A percentile compares a stretch with the other conserved stretches of the same genome.
Conservation (phyloP, 2,113 vertebrate genomes). For the Leucosticte australis region DNA sequence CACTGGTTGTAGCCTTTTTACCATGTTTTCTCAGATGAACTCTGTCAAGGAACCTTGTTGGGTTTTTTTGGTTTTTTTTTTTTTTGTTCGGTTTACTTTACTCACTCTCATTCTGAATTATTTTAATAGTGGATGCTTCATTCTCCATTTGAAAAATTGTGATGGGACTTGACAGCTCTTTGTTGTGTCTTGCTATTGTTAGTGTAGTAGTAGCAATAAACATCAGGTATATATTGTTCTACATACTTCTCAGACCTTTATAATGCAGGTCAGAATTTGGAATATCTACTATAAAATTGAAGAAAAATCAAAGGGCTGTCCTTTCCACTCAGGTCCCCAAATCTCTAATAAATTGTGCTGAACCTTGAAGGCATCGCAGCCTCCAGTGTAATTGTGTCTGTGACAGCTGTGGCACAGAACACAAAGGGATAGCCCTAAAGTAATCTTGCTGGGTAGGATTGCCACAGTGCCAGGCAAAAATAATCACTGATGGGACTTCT, state of each 20-base stretch:
- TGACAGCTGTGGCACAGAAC: neutral
- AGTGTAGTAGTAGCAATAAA: neutral
- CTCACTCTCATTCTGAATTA: neutral
- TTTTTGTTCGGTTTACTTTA: neutral
- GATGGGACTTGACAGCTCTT: neutral
- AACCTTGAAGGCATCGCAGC: neutral
- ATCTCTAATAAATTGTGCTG: constrained; percentile 28
- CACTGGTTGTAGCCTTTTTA: neutral
- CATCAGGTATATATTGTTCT: neutral
- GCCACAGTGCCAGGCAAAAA: neutral
- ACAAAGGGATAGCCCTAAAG: neutral
- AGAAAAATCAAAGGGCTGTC: constrained; percentile 9
- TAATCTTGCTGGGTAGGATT: neutral
- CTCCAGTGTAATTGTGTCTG: neutral
- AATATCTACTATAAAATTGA: neutral
- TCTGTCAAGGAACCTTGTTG: neutral
- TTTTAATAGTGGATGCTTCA: neutral
- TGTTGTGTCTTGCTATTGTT: neutral
- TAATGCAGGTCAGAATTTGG: neutral
- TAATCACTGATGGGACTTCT: neutral
- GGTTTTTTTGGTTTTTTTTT: neutral
- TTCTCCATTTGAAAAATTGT: neutral
- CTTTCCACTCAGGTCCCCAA: constrained; percentile 6
- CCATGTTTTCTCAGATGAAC: neutral
- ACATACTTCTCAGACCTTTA: neutral